Evolutionary conservation across 2,888 invertebrate genomes (phyloP).

Genomic region (Tridacna crocea): DNA sequence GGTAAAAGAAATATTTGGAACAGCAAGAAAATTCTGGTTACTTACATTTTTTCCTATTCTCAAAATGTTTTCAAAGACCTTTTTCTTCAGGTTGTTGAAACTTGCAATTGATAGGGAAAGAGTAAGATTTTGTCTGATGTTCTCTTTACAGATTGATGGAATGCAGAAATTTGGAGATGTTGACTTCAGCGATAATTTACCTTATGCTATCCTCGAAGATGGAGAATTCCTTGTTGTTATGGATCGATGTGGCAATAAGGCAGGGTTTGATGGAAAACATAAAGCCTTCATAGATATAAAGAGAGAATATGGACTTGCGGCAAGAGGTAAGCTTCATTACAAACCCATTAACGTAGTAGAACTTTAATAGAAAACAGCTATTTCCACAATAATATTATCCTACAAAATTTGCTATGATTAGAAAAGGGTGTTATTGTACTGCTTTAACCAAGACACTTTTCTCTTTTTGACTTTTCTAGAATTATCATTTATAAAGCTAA

Average conservation of each 20-base stretch:
- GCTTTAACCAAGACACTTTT: too few relatives aligned
- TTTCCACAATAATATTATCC: too few relatives aligned
- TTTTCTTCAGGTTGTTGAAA: background rate
- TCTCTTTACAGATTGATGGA: background rate
- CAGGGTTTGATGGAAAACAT: constrained; percentile 20
- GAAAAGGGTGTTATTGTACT: too few relatives aligned
- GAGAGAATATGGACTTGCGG: background rate
- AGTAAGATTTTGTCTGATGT: background rate
- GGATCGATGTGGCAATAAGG: constrained; percentile 1
- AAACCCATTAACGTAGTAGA: too few relatives aligned
- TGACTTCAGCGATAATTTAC: background rate
- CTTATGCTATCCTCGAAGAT: background rate
- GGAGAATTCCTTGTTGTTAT: constrained; percentile 2
- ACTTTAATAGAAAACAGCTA: too few relatives aligned
- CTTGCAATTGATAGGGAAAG: background rate
- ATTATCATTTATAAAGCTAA: too few relatives aligned
- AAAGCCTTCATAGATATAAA: constrained; percentile 2
- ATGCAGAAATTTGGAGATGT: constrained; percentile 6
- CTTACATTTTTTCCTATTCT: background rate
- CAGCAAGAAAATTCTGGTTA: background rate
- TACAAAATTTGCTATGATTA: too few relatives aligned
- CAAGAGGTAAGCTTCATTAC: background rate
- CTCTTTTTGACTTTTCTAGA: too few relatives aligned
- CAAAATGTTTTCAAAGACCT: background rate
- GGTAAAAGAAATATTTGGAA: too few relatives aligned